Evolutionary conservation across 2,113 vertebrate species (phyloP).

Genomic region (Bufo gargarizans): DNA sequence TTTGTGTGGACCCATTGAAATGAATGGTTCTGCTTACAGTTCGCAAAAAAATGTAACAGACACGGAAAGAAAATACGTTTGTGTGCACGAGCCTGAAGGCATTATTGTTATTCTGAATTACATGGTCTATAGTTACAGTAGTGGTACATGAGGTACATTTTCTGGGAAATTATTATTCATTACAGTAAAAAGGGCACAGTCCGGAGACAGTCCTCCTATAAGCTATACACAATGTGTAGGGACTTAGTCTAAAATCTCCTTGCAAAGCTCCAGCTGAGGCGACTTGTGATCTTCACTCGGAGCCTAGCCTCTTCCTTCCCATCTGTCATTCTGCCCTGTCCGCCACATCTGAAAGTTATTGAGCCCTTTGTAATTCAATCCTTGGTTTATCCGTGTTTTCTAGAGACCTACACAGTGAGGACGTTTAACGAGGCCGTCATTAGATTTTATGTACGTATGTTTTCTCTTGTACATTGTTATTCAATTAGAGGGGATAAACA

Average conservation of each 20-base stretch:
- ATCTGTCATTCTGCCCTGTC: conserved; percentile 31
- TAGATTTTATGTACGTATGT: neutral
- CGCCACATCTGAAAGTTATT: conserved; percentile 37
- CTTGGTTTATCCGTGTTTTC: conserved; percentile 22
- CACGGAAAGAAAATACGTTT: too few relatives aligned
- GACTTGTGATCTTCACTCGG: conserved; percentile 5
- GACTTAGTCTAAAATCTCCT: neutral
- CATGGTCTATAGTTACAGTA: too few relatives aligned
- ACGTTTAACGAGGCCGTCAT: conserved; percentile 1
- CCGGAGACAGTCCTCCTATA: neutral
- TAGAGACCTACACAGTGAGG: conserved; percentile 7
- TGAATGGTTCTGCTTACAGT: too few relatives aligned
- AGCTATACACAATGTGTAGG: neutral
- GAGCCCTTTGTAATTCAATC: conserved; percentile 36
- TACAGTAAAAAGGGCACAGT: neutral
- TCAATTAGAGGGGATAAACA: neutral
- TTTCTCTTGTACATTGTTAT: neutral
- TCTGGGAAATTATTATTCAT: neutral
- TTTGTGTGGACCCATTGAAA: too few relatives aligned
- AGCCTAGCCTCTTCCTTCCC: neutral
- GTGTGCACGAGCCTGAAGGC: too few relatives aligned
- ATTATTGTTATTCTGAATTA: too few relatives aligned
- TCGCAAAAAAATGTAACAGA: too few relatives aligned
- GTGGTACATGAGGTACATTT: neutral
- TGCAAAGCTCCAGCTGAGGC: conserved; percentile 21